Base-by-base conservation (phyloP, 2,888 invertebrate genomes). In the Glyphotaelius pellucidus region DNA sequence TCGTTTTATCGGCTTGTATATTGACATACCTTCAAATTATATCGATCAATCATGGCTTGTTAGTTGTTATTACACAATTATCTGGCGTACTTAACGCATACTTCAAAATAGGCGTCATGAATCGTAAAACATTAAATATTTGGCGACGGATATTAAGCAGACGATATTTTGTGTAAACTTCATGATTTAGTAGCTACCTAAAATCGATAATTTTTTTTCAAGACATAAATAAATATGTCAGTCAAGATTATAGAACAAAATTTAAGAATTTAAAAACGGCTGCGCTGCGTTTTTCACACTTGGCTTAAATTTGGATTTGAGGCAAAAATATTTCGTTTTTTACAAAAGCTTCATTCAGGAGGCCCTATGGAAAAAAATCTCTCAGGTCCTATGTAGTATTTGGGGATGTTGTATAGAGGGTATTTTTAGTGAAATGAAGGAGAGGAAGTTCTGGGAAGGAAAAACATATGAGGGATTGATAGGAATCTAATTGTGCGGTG, bases 1-100 rank as follows among this genome's bases (percentile, higher is more conserved):
- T 86, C 42, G 42, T 86, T 67, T 86, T 86, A 86, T 86, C 86
- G 32, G 83, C 25, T 3, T 35, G 83, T 35, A 14, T 83, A 83
- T 83, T 83, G 83, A 83, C 83, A 83, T 35, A 31, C 35, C 47
- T 86, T 30, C n/a, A 25, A n/a, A 42, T 25, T 42, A 42, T 42
- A 86, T 47, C 47, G 86, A 86, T 86, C 86, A 86, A 86, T 86
- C 86, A 47, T 86, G 0, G 42, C 86, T 42, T 86, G 42, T 86
- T 86, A 25, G 42, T 86, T 38, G 35, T 19, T 42, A 86, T 38
- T 86, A 86, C 86, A 42, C 35, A 47, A 86, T 86, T 12, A 83
- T 83, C 38, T 7, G 83, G 67, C 67, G 25, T 67, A 67, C 67
- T 67, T 67, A 67, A 67, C 67, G 5, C 15, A n/a, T 67, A 67